These are phyloP conservation scores for Hyposoter dolosus DNA, from an alignment of 2,888 invertebrate species.

Conservation along the genomic window DNA sequence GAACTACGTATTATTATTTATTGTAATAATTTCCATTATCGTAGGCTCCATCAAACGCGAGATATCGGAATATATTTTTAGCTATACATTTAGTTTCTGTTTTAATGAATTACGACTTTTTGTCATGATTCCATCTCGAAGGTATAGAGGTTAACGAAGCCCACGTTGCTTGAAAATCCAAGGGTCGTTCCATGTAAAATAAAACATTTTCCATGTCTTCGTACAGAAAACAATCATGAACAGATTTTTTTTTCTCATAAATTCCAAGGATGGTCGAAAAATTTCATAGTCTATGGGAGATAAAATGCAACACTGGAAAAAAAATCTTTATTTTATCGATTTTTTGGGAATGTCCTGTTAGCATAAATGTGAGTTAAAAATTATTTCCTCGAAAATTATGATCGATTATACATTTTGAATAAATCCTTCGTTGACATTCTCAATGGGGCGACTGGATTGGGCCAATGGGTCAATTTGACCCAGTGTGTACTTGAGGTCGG, in stretches of 20 bases:
- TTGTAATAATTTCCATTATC: conserved; percentile 2
- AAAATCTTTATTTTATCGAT: too few species aligned
- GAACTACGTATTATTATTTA: conserved; percentile 6
- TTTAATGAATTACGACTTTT: conserved; percentile 18
- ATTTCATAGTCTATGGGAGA: not conserved
- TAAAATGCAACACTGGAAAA: too few species aligned
- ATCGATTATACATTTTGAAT: too few species aligned
- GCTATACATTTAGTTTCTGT: conserved; percentile 17
- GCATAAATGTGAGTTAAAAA: too few species aligned
- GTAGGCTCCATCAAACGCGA: not conserved
- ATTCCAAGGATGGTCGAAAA: not conserved
- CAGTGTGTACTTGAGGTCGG: too few species aligned
- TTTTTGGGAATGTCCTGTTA: too few species aligned
- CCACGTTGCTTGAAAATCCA: not conserved
- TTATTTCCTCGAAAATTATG: too few species aligned
- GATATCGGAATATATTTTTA: conserved; percentile 21
- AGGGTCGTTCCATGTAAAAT: not conserved
- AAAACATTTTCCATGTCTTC: not conserved
- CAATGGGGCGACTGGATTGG: too few species aligned
- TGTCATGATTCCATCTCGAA: not conserved
- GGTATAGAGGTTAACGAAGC: not conserved
- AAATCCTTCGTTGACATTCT: too few species aligned
- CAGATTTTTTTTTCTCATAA: not conserved
- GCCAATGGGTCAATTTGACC: too few species aligned
- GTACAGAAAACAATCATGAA: not conserved